Evolutionary conservation across 2,797 vertebrate genomes (phyloP), one percentile per base, ranked within the genome.

Genomic region (Eremophila alpestris): DNA sequence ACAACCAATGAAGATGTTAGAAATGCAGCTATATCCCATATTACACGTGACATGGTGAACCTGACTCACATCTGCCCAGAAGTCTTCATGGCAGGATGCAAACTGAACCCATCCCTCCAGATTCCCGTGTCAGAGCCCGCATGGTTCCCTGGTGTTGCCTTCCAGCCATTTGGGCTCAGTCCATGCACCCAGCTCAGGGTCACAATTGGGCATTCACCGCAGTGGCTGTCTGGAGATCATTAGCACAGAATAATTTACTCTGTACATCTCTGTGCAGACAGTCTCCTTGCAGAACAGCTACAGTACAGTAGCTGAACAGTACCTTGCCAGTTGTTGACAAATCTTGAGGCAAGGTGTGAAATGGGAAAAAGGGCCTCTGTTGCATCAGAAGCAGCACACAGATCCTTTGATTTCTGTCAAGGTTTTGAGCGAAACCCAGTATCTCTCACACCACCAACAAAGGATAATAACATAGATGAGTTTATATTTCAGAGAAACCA

Each of bases 401-500:
- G 18, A 65, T 34, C 26, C 41, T 58, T 64, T 80, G 5, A 79
- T 84, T 63, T 67, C 56, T 27, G 12, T 16, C 34, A 38, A 16
- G 4, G 26, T 15, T 70, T 74, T 93, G 20, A 95, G 51, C 23
- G 45, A 77, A 79, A 83, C 4, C 29, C 36, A 46, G 0, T 32
- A 32, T 59, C 24, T 70, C 41, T 63, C 16, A 76, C 32, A 36
- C 3, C 0, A 6, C 7, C 1, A 11, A 16, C 16, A 22, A 67
- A 75, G 8, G 34, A 36, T 0, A 0, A 29, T 59, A n/a, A 5
- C 2, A 5, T 22, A 62, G 40, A 17, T 63, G 23, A 83, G 75
- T 73, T 75, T 41, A 69, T 21, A 65, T 21, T 78, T 81, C 22
- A 41, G 26, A 83, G 29, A 71, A 75, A 75, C 4, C 17, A 63